Evolutionary conservation across 23 tunicate species (phyloP).

Genomic region (Clavelina lepadiformis): DNA sequence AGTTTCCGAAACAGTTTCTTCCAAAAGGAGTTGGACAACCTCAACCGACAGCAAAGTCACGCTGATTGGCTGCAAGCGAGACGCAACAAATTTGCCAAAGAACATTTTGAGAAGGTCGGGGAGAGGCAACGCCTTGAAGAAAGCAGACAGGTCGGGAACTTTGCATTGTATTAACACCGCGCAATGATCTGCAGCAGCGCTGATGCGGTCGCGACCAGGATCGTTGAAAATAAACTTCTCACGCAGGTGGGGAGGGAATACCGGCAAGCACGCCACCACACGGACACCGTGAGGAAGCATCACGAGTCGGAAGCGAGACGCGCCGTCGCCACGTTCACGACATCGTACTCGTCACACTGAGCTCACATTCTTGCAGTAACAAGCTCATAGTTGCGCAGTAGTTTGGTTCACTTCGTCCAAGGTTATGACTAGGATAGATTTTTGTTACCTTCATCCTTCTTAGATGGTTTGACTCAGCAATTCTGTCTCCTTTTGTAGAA

Average conservation of each 20-base stretch:
- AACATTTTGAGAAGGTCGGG: constrained; percentile 15
- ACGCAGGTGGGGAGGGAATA: constrained; percentile 54
- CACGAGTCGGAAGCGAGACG: constrained; percentile 24
- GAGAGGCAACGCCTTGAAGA: constrained; percentile 28
- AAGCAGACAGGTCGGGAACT: constrained; percentile 46
- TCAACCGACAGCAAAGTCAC: constrained; percentile 63
- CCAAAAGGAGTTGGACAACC: constrained; percentile 72
- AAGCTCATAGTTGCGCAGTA: no score
- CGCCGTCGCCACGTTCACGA: constrained; percentile 14
- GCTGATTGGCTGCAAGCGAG: constrained; percentile 79
- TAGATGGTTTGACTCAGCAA: no score
- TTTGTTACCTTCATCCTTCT: no score
- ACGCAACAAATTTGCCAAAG: constrained; percentile 30
- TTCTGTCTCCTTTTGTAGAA: no score
- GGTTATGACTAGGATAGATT: no score
- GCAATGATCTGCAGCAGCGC: no score
- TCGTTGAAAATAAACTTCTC: no score
- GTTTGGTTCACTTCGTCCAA: no score
- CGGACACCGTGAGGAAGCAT: constrained; percentile 24
- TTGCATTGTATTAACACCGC: no score
- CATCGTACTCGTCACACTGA: no score
- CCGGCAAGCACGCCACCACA: constrained; percentile 53
- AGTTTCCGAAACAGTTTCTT: constrained; percentile 68
- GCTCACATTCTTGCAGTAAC: no score
- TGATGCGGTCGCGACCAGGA: no score